A percentile compares a stretch with the other conserved stretches of the same genome.
Conservation (phyloP, 2,797 vertebrate species). For the Enteromius radiatus region DNA sequence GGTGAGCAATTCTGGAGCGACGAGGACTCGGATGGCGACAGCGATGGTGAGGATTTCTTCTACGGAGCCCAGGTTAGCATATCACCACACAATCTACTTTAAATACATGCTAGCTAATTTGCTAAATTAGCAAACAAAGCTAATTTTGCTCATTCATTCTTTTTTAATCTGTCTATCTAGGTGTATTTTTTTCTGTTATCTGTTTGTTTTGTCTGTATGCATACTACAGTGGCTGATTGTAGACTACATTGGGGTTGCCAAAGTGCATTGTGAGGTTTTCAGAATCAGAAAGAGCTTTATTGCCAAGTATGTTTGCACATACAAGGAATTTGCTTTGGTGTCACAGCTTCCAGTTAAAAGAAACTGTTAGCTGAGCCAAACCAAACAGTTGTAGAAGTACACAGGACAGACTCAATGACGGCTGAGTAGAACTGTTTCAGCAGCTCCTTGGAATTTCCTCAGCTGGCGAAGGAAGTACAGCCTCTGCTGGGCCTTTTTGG, state of each 20-base stretch:
- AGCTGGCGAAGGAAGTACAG: too few relatives aligned
- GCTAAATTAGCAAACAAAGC: neutral
- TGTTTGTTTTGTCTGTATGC: neutral
- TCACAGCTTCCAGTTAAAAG: too few relatives aligned
- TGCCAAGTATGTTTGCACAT: too few relatives aligned
- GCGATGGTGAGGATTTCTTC: constrained; percentile 85
- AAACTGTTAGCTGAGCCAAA: too few relatives aligned
- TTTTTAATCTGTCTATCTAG: neutral
- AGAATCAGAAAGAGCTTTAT: neutral
- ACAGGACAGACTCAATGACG: too few relatives aligned
- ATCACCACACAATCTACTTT: neutral
- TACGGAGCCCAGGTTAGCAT: constrained; percentile 82
- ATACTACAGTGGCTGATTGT: neutral
- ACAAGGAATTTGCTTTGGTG: too few relatives aligned
- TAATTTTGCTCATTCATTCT: neutral
- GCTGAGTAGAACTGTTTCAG: too few relatives aligned
- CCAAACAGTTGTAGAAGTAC: too few relatives aligned
- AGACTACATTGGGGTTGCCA: neutral
- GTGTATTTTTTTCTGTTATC: neutral
- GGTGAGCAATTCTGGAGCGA: constrained; percentile 85
- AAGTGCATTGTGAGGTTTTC: constrained; percentile 20
- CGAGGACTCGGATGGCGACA: constrained; percentile 86
- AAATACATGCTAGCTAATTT: neutral
- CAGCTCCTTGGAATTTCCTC: too few relatives aligned
- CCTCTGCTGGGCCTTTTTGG: too few relatives aligned